Conservation (phyloP, 1,140 invertebrate species). For the Pseudomyrmex concolor region DNA sequence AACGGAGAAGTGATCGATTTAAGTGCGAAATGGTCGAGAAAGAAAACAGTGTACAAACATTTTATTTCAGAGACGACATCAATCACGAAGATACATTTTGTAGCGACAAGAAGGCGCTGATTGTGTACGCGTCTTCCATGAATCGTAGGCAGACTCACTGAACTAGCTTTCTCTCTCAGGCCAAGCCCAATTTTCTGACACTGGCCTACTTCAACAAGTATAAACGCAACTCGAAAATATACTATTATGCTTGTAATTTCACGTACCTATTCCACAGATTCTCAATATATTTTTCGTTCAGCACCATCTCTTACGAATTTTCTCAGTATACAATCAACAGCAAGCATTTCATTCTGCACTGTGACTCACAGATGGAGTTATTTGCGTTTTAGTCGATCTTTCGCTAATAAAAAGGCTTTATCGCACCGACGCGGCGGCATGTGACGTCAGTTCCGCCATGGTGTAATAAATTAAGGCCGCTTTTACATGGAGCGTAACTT, state of each 20-base stretch:
- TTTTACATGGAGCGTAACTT: no score
- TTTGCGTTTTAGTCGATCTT: constrained; percentile 33
- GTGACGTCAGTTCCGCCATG: background rate
- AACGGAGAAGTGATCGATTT: background rate
- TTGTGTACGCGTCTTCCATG: background rate
- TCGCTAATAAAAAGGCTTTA: background rate
- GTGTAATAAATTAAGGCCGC: no score
- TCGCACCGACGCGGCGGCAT: background rate
- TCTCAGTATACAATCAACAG: constrained; percentile 68
- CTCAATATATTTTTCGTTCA: constrained; percentile 67
- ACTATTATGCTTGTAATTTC: constrained; percentile 52
- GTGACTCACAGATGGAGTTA: constrained; percentile 72
- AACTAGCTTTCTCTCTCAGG: no score
- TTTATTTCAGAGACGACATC: background rate
- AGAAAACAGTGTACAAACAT: background rate
- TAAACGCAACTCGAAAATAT: constrained; percentile 64
- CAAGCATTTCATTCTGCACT: constrained; percentile 65
- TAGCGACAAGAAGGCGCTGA: background rate
- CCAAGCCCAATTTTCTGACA: background rate
- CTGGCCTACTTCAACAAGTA: background rate
- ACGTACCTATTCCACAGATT: constrained; percentile 71
- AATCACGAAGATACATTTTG: constrained; percentile 13
- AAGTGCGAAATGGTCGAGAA: background rate
- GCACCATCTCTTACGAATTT: constrained; percentile 75
- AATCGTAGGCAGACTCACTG: background rate